A percentile compares a stretch with the other conserved stretches of the same genome.
Evolutionary conservation across 1,140 invertebrate genomes (phyloP).

Genomic region (Trissolcus basalis): DNA sequence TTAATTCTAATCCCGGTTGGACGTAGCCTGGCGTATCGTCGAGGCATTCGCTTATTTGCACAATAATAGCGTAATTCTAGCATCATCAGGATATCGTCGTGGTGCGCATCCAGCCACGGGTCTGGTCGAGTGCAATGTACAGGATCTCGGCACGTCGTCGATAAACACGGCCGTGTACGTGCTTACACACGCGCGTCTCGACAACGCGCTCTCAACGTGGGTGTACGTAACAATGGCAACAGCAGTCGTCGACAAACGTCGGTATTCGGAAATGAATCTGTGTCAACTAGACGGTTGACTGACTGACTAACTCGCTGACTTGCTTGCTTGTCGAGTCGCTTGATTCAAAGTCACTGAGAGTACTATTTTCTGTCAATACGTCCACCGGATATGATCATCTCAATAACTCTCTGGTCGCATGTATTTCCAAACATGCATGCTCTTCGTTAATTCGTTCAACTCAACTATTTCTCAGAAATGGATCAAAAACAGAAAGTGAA

Average conservation of each 20-base stretch:
- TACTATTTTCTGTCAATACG: conserved; percentile 46
- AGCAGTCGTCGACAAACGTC: conserved; percentile 41
- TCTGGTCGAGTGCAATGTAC: conserved; percentile 42
- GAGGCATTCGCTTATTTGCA: conserved; percentile 67
- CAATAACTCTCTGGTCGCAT: background rate
- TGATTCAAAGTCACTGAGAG: conserved; percentile 54
- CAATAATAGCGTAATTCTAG: conserved; percentile 71
- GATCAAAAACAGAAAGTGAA: no score
- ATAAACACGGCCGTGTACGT: conserved; percentile 58
- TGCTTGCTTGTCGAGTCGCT: conserved; percentile 33
- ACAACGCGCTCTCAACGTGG: conserved; percentile 12
- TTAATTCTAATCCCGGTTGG: conserved; percentile 58
- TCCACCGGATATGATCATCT: conserved; percentile 17
- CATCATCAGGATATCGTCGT: conserved; percentile 63
- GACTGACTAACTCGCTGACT: conserved; percentile 42
- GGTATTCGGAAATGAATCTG: conserved; percentile 64
- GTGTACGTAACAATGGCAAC: conserved; percentile 41
- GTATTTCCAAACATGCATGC: background rate
- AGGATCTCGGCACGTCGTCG: conserved; percentile 40
- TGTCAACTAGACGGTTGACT: conserved; percentile 57
- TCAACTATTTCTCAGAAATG: no score
- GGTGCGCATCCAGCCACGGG: conserved; percentile 43
- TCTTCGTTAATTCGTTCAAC: background rate
- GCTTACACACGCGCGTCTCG: conserved; percentile 17
- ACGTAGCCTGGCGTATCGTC: conserved; percentile 55